Evolutionary conservation across 1,140 invertebrate genomes (phyloP).

Genomic region (Drosophila littoralis): DNA sequence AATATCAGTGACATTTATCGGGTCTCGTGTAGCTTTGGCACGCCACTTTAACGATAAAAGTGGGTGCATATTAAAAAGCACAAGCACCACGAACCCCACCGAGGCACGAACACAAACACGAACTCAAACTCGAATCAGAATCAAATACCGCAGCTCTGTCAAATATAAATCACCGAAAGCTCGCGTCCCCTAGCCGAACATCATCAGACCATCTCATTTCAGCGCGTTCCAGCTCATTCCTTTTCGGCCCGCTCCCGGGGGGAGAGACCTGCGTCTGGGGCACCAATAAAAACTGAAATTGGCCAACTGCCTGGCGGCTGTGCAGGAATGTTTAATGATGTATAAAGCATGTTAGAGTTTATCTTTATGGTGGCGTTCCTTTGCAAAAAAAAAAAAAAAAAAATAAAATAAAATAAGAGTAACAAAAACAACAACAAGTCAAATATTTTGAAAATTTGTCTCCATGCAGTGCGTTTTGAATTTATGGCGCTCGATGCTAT

Average conservation of each 20-base stretch:
- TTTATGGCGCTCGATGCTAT: conserved; percentile 80
- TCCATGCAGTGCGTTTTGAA: conserved; percentile 58
- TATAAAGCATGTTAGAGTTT: conserved; percentile 83
- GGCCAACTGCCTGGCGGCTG: conserved; percentile 58
- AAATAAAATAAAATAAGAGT: conserved; percentile 15
- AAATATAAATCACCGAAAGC: conserved; percentile 78
- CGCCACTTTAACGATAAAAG: conserved; percentile 75
- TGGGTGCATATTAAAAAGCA: conserved; percentile 42
- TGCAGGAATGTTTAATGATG: conserved; percentile 83
- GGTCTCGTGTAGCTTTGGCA: conserved; percentile 78
- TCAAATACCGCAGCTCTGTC: conserved; percentile 57
- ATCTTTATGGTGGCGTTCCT: conserved; percentile 80
- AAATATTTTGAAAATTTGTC: conserved; percentile 78
- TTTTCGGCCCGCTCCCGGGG: background rate
- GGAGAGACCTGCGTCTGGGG: conserved; percentile 21
- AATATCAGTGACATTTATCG: conserved; percentile 83
- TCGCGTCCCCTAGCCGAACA: conserved; percentile 40
- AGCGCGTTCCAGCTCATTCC: conserved; percentile 1
- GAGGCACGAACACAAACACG: conserved; percentile 20
- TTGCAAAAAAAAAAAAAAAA: conserved; percentile 46
- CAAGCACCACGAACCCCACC: conserved; percentile 32
- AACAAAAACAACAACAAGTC: conserved; percentile 26
- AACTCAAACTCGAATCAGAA: conserved; percentile 29
- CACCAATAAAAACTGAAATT: conserved; percentile 66
- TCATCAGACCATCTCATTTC: conserved; percentile 22